Conservation (phyloP, 2,888 invertebrate genomes). For the Heliconius sara region DNA sequence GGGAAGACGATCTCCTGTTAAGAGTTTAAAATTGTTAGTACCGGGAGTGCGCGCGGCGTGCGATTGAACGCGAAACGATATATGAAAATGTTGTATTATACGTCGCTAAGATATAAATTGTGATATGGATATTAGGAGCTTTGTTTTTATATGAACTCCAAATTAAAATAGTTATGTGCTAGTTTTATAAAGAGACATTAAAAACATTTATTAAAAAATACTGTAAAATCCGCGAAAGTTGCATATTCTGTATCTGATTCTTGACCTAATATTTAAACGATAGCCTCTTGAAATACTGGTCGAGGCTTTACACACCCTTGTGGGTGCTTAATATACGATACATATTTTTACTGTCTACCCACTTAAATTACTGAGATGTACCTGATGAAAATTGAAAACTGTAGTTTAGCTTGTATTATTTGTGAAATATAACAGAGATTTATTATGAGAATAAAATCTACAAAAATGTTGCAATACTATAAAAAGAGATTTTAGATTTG, state of each 20-base stretch:
- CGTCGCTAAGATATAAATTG: too few relatives aligned
- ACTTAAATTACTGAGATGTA: too few relatives aligned
- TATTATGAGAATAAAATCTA: not conserved
- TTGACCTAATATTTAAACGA: slow-evolving; percentile 18
- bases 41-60: slow-evolving; percentile 38
- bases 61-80: slow-evolving; percentile 56
- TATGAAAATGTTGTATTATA: slow-evolving; percentile 31
- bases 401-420: not conserved
- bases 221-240: too few relatives aligned
- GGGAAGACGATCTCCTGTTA: slow-evolving; percentile 72
- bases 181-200: too few relatives aligned
- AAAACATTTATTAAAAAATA: too few relatives aligned
- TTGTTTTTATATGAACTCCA: too few relatives aligned
- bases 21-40: slow-evolving; percentile 69
- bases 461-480: not conserved
- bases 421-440: not conserved
- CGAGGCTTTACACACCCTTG: not conserved
- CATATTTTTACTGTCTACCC: too few relatives aligned
- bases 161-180: too few relatives aligned
- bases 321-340: too few relatives aligned
- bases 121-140: too few relatives aligned
- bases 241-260: not conserved
- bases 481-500: not conserved
- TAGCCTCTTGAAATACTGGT: slow-evolving; percentile 1
- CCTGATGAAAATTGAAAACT: not conserved